Evolutionary conservation across 2,888 invertebrate species (phyloP).

Genomic region (Rhingia rostrata): DNA sequence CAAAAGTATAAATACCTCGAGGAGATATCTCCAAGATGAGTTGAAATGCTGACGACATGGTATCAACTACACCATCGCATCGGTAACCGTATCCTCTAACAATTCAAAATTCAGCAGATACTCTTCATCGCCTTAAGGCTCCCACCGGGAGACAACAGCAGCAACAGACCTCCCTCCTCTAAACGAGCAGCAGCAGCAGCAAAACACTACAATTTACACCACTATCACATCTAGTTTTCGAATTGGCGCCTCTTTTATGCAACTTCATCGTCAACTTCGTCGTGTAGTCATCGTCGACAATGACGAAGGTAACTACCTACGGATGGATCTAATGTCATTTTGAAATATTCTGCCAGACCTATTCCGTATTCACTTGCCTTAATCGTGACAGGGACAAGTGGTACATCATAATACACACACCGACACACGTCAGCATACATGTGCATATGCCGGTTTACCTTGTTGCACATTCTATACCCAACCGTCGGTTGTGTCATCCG

Average conservation of each 20-base stretch:
- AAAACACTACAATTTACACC: constrained; percentile 58
- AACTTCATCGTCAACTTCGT: constrained; percentile 36
- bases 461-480: constrained; percentile 43
- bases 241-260: constrained; percentile 67
- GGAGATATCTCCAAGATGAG: neutral
- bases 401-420: constrained; percentile 57
- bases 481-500: constrained; percentile 50
- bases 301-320: constrained; percentile 47
- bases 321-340: constrained; percentile 61
- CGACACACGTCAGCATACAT: constrained; percentile 4
- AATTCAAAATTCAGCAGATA: constrained; percentile 36
- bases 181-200: neutral
- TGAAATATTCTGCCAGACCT: constrained; percentile 39
- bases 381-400: constrained; percentile 64
- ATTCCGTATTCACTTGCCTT: constrained; percentile 45
- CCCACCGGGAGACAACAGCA: neutral
- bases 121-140: constrained; percentile 9
- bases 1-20: constrained; percentile 6
- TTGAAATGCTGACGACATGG: constrained; percentile 15
- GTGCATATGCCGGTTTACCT: constrained; percentile 17
- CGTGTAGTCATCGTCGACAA: constrained; percentile 19
- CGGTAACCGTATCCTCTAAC: constrained; percentile 22
- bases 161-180: constrained; percentile 1
- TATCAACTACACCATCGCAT: constrained; percentile 19
- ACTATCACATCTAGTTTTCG: constrained; percentile 59